Conservation (phyloP, 1,140 invertebrate species). For the Drosophila burlai region DNA sequence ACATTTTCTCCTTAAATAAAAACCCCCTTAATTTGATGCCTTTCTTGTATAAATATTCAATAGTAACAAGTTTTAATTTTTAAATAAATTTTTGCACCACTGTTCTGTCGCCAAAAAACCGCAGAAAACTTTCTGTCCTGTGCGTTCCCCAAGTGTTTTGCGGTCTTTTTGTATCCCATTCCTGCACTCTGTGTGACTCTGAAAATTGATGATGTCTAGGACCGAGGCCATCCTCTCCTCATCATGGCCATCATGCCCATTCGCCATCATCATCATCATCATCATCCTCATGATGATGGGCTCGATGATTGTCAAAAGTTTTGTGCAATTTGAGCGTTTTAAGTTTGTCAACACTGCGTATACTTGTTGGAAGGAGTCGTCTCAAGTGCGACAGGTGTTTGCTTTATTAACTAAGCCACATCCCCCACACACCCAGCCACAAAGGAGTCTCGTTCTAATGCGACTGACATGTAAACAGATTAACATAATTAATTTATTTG, state of each 20-base stretch:
- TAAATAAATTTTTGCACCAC: conserved; percentile 19
- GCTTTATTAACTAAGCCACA: conserved; percentile 65
- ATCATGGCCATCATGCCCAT: conserved; percentile 14
- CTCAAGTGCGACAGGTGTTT: conserved; percentile 75
- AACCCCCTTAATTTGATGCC: accelerated
- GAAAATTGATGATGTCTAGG: conserved; percentile 72
- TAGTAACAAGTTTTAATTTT: background rate
- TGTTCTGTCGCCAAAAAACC: conserved; percentile 35
- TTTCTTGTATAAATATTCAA: background rate
- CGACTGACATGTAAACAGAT: conserved; percentile 77
- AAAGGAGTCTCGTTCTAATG: conserved; percentile 18
- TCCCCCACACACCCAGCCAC: background rate
- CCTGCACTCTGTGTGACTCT: conserved; percentile 7
- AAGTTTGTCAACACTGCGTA: conserved; percentile 53
- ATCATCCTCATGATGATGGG: conserved; percentile 31
- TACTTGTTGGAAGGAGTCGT: conserved; percentile 24
- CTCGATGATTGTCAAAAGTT: conserved; percentile 53
- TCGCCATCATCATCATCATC: background rate
- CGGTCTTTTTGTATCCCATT: conserved; percentile 26
- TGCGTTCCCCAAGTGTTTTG: conserved; percentile 70
- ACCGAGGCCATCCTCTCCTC: conserved; percentile 24
- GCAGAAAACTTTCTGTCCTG: conserved; percentile 62
- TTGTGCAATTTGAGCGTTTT: conserved; percentile 54
- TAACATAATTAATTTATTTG: conserved; percentile 83
- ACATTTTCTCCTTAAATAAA: no score